Base-by-base conservation (phyloP, 2,888 invertebrate species). In the Deilephila elpenor region DNA sequence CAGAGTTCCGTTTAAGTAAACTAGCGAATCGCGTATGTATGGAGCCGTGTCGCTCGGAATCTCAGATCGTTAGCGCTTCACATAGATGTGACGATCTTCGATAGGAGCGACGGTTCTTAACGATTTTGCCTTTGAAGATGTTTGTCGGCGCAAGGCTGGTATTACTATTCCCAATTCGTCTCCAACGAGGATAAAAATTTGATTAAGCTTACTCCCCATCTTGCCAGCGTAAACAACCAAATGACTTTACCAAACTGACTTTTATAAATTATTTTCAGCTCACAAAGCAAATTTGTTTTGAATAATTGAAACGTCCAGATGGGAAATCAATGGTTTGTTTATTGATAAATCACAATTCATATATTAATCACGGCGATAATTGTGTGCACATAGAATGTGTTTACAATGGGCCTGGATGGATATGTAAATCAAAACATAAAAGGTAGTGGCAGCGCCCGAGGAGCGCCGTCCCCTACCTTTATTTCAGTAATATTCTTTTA, bases 361-460 rank as follows among this genome's bases (percentile, higher is more conserved):
- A 44, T 64, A n/a, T 64, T 20, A 44, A 32, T 61, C 61, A 61
- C 19, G 32, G 64, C 25, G 29, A 14, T 64, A 64, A 64, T 64
- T 64, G 44, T 20, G 20, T 11, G n/a, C 37, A 44, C 34, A 64
- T 29, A 61, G 61, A 32, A 34, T 32, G n/a, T 64, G 64, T 64
- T 51, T 60, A 29, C 60, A 5, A 14, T 60, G 17, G 60, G 14
- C 29, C 11, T 60, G 20, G 60, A 17, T 60, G 17, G 56, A n/a
- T 17, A 67, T 67, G 44, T 67, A 67, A 67, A 67, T 51, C 67
- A 67, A 51, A 67, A 51, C 44, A 67, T 14, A 67, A 51, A 25
- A 17, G 67, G 44, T 51, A 67, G 20, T 37, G 44, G 6, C 5
- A 25, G 14, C 67, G 51, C 51, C 25, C 25, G 44, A 51, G 64